Percentiles rank a stretch among this genome's conserved stretches.
phyloP scores from a whole-genome alignment of 2,797 vertebrate species.

The Hemitrygon akajei region DNA sequence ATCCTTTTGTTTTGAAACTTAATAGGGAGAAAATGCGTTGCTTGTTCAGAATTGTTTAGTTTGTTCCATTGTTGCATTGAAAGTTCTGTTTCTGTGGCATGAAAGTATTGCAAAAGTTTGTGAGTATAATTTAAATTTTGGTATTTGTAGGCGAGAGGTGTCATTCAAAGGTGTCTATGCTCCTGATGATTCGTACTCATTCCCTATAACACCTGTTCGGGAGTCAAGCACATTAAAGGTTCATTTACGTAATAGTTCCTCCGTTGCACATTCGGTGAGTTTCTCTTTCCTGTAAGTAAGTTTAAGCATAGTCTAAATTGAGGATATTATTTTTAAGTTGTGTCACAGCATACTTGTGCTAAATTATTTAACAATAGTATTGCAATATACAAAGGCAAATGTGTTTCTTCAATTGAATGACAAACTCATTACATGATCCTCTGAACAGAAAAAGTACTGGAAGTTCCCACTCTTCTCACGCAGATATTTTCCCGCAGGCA shows the following conservation, averaged over 20 bases:
- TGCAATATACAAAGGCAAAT: neutral
- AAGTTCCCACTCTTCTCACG: no score
- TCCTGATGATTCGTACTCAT: constrained; percentile 73
- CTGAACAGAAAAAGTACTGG: no score
- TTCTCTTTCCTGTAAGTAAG: constrained; percentile 49
- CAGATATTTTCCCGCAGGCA: neutral
- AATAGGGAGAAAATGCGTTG: no score
- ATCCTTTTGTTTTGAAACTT: no score
- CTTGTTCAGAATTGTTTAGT: neutral
- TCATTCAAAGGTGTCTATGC: constrained; percentile 67
- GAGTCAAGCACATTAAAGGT: constrained; percentile 77
- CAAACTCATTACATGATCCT: neutral
- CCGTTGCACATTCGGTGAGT: constrained; percentile 60
- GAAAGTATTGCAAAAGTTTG: neutral
- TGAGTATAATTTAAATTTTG: neutral
- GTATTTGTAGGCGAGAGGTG: constrained; percentile 57
- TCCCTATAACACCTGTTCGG: constrained; percentile 68
- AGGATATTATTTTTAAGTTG: constrained; percentile 43
- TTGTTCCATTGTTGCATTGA: neutral
- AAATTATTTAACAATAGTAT: neutral
- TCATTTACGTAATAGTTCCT: constrained; percentile 82
- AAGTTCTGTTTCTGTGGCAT: neutral
- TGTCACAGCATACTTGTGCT: no score
- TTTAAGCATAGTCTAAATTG: constrained; percentile 41
- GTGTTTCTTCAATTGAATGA: neutral